phyloP scores from a whole-genome alignment of 1,140 invertebrate species.

The Centruroides vittatus region DNA sequence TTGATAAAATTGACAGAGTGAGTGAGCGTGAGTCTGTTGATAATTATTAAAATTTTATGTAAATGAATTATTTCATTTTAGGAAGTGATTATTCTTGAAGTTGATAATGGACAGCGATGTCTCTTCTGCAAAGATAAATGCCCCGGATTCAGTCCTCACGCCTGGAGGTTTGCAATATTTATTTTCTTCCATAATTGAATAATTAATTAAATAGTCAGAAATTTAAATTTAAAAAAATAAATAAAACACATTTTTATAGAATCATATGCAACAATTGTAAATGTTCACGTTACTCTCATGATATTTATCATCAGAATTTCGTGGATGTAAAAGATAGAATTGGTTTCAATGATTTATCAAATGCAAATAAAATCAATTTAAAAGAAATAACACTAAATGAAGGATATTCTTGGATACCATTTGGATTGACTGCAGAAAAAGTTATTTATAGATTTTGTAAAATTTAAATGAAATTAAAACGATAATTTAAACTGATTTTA shows the following conservation, averaged over 20 bases:
- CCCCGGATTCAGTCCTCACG: constrained; percentile 57
- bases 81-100: constrained; percentile 62
- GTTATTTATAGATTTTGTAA: constrained; percentile 22
- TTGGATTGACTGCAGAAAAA: constrained; percentile 48
- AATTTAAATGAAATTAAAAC: too few species aligned
- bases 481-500: too few species aligned
- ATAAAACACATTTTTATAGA: constrained; percentile 33
- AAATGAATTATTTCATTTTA: constrained; percentile 30
- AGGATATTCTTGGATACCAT: constrained; percentile 68
- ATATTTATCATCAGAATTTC: constrained; percentile 76
- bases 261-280: constrained; percentile 77
- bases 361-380: constrained; percentile 4
- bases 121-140: constrained; percentile 60
- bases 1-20: too few species aligned
- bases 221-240: too few species aligned
- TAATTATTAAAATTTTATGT: too few species aligned
- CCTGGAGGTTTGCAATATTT: constrained; percentile 54
- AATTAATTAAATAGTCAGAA: too few species aligned
- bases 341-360: constrained; percentile 43
- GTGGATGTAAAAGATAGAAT: constrained; percentile 61
- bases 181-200: too few species aligned
- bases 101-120: constrained; percentile 67
- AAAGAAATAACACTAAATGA: constrained; percentile 23
- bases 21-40: too few species aligned
- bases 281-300: constrained; percentile 67